Evolutionary conservation across 2,797 vertebrate species (phyloP).

Genomic region (Cottoperca gobio): DNA sequence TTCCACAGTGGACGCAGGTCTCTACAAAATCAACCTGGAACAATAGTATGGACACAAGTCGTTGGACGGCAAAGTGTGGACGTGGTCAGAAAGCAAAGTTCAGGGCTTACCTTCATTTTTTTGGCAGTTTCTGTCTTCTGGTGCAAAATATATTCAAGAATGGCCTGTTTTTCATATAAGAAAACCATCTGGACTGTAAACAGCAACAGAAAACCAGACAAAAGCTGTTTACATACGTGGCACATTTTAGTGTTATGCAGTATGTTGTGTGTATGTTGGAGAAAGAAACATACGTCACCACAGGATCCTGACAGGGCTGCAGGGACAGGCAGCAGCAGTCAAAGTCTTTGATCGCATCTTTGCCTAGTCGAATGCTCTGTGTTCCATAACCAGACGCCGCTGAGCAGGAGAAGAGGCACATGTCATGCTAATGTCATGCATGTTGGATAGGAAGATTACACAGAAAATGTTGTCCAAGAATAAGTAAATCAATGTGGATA

Average conservation of each 20-base stretch:
- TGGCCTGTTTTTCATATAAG: constrained; percentile 93
- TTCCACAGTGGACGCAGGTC: neutral
- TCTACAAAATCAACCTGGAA: neutral
- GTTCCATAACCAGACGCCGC: constrained; percentile 93
- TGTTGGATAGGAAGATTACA: neutral
- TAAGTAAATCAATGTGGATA: neutral
- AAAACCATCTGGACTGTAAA: constrained; percentile 88
- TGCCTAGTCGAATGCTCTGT: constrained; percentile 91
- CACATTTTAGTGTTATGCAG: neutral
- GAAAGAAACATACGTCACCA: constrained; percentile 86
- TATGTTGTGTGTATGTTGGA: neutral
- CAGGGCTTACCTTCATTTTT: constrained; percentile 88
- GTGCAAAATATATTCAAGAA: constrained; percentile 93
- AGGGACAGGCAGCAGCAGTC: constrained; percentile 94
- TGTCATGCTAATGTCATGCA: constrained; percentile 3
- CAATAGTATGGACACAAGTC: neutral
- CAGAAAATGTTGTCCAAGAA: neutral
- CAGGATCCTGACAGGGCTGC: constrained; percentile 91
- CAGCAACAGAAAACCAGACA: constrained; percentile 29
- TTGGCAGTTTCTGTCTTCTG: constrained; percentile 91
- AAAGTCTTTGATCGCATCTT: constrained; percentile 94
- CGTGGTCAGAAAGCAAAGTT: too few relatives aligned
- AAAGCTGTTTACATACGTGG: neutral
- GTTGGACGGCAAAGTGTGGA: neutral
- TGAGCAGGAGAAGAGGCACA: constrained; percentile 44